phyloP scores from a whole-genome alignment of 1,140 invertebrate species.

The Holcopasites calliopsidis region DNA sequence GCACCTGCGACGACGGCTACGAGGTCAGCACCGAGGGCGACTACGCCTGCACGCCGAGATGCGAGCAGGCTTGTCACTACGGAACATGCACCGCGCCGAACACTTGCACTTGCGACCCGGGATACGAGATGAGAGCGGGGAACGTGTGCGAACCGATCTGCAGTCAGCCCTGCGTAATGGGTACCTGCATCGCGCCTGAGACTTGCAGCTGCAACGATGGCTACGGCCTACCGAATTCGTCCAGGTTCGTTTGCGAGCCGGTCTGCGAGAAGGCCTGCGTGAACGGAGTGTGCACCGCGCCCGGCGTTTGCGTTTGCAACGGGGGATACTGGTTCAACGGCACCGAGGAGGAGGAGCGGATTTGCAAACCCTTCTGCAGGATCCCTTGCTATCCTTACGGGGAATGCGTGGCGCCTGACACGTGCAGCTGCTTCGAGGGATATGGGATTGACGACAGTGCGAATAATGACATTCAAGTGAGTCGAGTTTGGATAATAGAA shows the following conservation, averaged over 20 bases:
- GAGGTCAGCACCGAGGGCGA: not conserved
- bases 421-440: constrained; percentile 65
- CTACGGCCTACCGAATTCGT: constrained; percentile 12
- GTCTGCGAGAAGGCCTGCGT: constrained; percentile 49
- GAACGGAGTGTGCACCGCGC: constrained; percentile 56
- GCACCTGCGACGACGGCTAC: constrained; percentile 49
- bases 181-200: constrained; percentile 52
- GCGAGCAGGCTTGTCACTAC: constrained; percentile 29
- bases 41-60: constrained; percentile 38
- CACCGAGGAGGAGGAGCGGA: not conserved
- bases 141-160: constrained; percentile 52
- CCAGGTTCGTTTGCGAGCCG: constrained; percentile 36
- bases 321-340: not conserved
- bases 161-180: constrained; percentile 35
- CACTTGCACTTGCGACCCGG: constrained; percentile 46
- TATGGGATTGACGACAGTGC: constrained; percentile 26
- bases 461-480: not conserved
- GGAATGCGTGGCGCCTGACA: constrained; percentile 60
- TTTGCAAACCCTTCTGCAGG: constrained; percentile 30
- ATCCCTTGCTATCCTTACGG: constrained; percentile 43
- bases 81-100: constrained; percentile 50
- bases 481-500: too few relatives aligned
- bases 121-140: constrained; percentile 26
- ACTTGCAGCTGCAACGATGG: constrained; percentile 48
- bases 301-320: constrained; percentile 58